Evolutionary conservation across 2,888 invertebrate species (phyloP), one percentile per base, ranked within the genome.

Genomic region (Xestia sexstrigata): DNA sequence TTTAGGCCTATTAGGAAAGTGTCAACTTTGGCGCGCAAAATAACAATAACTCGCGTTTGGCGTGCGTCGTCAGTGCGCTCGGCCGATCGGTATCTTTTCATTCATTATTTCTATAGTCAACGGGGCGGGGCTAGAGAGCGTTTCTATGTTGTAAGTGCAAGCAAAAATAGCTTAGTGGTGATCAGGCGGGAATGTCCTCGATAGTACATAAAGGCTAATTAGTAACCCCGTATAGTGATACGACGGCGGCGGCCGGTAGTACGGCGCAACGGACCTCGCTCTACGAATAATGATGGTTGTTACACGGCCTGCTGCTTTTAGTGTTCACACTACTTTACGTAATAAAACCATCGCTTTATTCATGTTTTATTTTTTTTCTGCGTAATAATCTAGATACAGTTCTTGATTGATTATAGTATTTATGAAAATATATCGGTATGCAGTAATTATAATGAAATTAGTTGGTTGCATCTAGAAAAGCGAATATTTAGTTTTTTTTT

Each of bases 281-380:
- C 86, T 87, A 90, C 87, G 85, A 90, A 91, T 93, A 92, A 94
- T 93, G 89, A 91, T 91, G 89, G 91, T 92, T 89, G 91, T 93
- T 93, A 91, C 92, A 93, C 91, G 94, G 93, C 89, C 92, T 91
- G 91, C 89, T 93, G 93, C 90, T 88, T 92, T 89, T 90, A 89
- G 84, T 91, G 89, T 92, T 89, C 90, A 93, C 89, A 91, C 90
- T 84, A 91, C 86, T 91, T 93, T 94, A 95, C 92, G 93, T 95
- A 94, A 94, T 87, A 90, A 90, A 89, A 85, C 89, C 89, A 91
- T 58, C 23, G 35, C 23, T 77, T 11, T 17, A 79, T 45, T 52
- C 62, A 45, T 35, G 17, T 62, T n/a, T n/a, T n/a, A 17, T 62
- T 35, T n/a, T 35, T 60, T 90, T 80, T 55, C n/a, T 42, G n/a